Evolutionary conservation across 1,140 invertebrate genomes (phyloP), one percentile per base, ranked within the genome.

Genomic region (Chelonus insularis): DNA sequence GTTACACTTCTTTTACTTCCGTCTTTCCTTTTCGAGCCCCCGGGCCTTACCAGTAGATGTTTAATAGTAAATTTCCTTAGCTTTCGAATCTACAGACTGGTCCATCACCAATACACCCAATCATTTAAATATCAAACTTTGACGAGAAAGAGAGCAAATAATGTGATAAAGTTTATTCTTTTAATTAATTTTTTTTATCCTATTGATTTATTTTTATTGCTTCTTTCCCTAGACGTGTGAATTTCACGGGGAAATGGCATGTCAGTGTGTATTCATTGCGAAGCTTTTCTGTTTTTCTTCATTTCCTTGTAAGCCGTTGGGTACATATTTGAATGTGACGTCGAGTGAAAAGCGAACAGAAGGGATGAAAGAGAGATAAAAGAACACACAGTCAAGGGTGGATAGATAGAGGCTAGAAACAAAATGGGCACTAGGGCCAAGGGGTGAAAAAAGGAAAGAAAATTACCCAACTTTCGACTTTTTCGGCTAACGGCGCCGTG

Each of bases 61-160:
- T 59, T 59, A 59, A 59, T 50, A 36, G 45, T 32, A 8, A 51
- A 51, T 60, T 60, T 52, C 47, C 57, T 25, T 8, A 2, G 14
- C 25, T 29, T 29, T 29, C 7, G 25, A 29, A 29, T 29, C 25
- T 29, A 29, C 7, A 29, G 25, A 29, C 3, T 29, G 25, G 25
- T 29, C 25, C 7, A 29, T 29, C 25, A 29, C 25, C 25, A 7
- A 29, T 29, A 29, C 3, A 29, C 7, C 3, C 25, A 29, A 7
- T 29, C 3, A 29, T n/a, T n/a, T 29, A 29, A 29, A 29, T 29
- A 29, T n/a, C n/a, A n/a, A n/a, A n/a, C n/a, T n/a, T n/a, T n/a
- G n/a, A n/a, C n/a, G n/a, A n/a, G n/a, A n/a, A n/a, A n/a, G n/a
- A n/a, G n/a, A n/a, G n/a, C n/a, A n/a, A n/a, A n/a, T n/a, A n/a